Conservation (phyloP, 2,888 invertebrate genomes). For the Ophioninae sp. region DNA sequence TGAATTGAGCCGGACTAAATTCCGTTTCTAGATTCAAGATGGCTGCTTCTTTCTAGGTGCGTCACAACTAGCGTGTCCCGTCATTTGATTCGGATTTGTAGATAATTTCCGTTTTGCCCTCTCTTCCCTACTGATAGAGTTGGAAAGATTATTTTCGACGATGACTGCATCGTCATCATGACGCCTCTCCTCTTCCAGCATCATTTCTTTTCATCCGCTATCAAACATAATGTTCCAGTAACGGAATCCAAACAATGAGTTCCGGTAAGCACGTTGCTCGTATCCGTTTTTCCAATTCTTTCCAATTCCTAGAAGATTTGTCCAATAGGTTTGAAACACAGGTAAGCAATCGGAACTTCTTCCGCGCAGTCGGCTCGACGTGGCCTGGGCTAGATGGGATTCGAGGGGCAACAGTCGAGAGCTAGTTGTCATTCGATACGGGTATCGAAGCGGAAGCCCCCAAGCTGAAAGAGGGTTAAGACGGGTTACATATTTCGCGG, state of each 20-base stretch:
- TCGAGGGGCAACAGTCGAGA: constrained; percentile 10
- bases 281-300: not conserved
- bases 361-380: not conserved
- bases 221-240: constrained; percentile 8
- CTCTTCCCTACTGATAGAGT: too few species aligned
- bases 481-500: constrained; percentile 36
- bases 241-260: not conserved
- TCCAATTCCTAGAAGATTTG: constrained; percentile 10
- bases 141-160: too few species aligned
- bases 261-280: not conserved
- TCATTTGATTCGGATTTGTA: too few species aligned
- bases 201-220: not conserved
- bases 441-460: constrained; percentile 20
- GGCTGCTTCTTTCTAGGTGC: too few species aligned
- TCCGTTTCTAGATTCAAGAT: too few species aligned
- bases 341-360: constrained; percentile 2
- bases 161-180: not conserved
- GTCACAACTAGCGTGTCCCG: too few species aligned
- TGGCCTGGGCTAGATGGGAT: not conserved
- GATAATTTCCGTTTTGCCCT: too few species aligned
- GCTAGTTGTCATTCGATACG: constrained; percentile 34
- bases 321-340: constrained; percentile 7
- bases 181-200: not conserved
- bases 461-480: not conserved
- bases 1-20: too few species aligned